A percentile compares a stretch with the other conserved stretches of the same genome.
Evolutionary conservation across 2,888 invertebrate genomes (phyloP).

Genomic region (Hirtodrosophila duncani): DNA sequence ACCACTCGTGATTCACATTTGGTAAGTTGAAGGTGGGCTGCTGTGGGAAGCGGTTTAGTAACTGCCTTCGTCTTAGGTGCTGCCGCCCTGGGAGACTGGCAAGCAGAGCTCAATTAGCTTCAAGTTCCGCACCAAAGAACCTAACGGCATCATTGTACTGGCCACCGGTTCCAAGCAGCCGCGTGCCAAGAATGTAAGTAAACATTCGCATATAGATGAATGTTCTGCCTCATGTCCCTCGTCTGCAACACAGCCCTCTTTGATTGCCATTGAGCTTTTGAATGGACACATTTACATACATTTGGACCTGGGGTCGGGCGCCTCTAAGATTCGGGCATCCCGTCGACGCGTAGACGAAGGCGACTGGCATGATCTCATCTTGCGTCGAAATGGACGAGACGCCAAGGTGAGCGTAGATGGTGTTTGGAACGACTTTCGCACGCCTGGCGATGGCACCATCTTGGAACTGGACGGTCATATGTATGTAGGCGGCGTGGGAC

Average conservation of each 20-base stretch:
- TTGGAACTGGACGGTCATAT: conserved; percentile 92
- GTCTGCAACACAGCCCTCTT: conserved; percentile 84
- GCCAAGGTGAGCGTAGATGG: conserved; percentile 94
- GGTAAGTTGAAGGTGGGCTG: no score
- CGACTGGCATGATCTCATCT: conserved; percentile 92
- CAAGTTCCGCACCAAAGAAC: conserved; percentile 96
- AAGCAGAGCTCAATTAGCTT: conserved; percentile 93
- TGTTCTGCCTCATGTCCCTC: no score
- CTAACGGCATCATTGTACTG: conserved; percentile 95
- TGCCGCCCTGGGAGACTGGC: conserved; percentile 95
- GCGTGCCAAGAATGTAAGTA: conserved; percentile 81
- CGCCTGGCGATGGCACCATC: conserved; percentile 92
- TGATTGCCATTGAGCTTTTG: conserved; percentile 95
- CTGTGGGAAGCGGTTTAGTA: background rate
- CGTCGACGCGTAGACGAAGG: conserved; percentile 92
- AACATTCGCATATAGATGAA: background rate
- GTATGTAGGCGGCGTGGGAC: conserved; percentile 92
- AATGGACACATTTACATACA: conserved; percentile 96
- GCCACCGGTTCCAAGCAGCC: conserved; percentile 90
- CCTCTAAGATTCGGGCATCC: conserved; percentile 90
- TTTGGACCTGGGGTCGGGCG: conserved; percentile 94
- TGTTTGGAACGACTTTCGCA: conserved; percentile 91
- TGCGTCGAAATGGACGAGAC: conserved; percentile 89
- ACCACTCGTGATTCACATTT: conserved; percentile 93
- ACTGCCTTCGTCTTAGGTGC: conserved; percentile 60